These are phyloP conservation scores for Lysiphlebus fabarum DNA, from an alignment of 1,140 invertebrate genomes.

Conservation along the genomic window DNA sequence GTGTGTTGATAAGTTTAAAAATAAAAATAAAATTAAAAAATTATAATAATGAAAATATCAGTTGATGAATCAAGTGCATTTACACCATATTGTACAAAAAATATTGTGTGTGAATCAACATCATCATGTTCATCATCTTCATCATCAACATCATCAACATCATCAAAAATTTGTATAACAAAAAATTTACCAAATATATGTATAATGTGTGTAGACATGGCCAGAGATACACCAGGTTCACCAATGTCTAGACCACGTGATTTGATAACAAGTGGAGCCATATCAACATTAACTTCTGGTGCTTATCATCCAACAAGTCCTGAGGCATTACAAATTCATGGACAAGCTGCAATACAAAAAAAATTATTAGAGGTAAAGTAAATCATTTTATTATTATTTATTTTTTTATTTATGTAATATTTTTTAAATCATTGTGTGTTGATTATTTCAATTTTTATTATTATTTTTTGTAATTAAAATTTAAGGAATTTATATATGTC, in stretches of 20 bases:
- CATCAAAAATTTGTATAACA: too few species aligned
- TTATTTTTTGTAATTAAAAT: too few species aligned
- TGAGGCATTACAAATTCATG: constrained; percentile 44
- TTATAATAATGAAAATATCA: constrained; percentile 30
- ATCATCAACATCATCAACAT: too few species aligned
- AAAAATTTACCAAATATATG: constrained; percentile 31
- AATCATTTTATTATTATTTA: neutral
- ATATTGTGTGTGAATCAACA: constrained; percentile 9
- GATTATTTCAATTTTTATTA: too few species aligned
- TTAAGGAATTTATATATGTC: too few species aligned
- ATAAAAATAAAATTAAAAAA: neutral
- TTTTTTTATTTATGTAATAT: too few species aligned
- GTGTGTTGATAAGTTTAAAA: too few species aligned
- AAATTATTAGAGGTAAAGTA: constrained; percentile 58
- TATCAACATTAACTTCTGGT: constrained; percentile 44
- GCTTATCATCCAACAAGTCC: constrained; percentile 42
- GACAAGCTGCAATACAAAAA: constrained; percentile 55
- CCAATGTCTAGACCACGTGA: constrained; percentile 54
- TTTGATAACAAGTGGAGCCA: constrained; percentile 39
- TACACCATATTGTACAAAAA: constrained; percentile 28
- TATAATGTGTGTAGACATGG: constrained; percentile 57
- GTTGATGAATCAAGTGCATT: constrained; percentile 32
- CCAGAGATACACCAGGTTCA: constrained; percentile 59
- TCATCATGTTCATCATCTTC: too few species aligned
- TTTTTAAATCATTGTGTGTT: too few species aligned